These are phyloP conservation scores for Phylloscopus collybita DNA, from an alignment of 2,797 vertebrate genomes.

Conservation along the genomic window DNA sequence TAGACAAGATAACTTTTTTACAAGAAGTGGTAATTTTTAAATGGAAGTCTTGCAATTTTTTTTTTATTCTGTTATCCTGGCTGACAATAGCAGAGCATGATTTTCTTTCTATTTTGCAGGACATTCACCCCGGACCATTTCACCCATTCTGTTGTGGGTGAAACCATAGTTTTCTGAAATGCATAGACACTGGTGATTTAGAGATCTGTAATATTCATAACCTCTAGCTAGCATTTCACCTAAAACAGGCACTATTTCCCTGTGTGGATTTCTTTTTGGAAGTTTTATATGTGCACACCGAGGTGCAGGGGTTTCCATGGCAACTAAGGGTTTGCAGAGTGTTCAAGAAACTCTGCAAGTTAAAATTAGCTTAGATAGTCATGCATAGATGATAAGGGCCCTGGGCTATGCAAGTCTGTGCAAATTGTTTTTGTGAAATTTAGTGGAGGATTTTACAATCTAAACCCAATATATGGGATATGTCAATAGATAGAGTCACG, in stretches of 20 bases:
- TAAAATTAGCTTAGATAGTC: conserved; percentile 56
- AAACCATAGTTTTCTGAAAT: not conserved
- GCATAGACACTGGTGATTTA: not conserved
- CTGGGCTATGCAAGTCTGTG: not conserved
- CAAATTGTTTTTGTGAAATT: conserved; percentile 10
- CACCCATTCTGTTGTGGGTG: not conserved
- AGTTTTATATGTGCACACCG: not conserved
- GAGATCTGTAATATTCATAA: not conserved
- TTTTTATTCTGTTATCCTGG: not conserved
- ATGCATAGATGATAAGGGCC: conserved; percentile 42
- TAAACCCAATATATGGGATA: accelerated
- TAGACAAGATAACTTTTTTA: not conserved
- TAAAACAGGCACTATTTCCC: not conserved
- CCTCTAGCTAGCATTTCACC: not conserved
- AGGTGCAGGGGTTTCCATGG: conserved; percentile 49
- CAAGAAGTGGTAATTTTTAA: not conserved
- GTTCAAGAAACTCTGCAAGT: conserved; percentile 34
- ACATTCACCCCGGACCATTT: not conserved
- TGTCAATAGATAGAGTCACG: not conserved
- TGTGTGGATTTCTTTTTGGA: not conserved
- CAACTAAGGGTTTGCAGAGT: conserved; percentile 39
- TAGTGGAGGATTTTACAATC: not conserved
- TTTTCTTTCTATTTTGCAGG: not conserved
- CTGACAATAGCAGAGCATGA: not conserved
- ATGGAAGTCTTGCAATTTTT: not conserved